These are phyloP conservation scores for Pantelozetes paolii DNA, from an alignment of 2,888 invertebrate species.

Conservation along the genomic window DNA sequence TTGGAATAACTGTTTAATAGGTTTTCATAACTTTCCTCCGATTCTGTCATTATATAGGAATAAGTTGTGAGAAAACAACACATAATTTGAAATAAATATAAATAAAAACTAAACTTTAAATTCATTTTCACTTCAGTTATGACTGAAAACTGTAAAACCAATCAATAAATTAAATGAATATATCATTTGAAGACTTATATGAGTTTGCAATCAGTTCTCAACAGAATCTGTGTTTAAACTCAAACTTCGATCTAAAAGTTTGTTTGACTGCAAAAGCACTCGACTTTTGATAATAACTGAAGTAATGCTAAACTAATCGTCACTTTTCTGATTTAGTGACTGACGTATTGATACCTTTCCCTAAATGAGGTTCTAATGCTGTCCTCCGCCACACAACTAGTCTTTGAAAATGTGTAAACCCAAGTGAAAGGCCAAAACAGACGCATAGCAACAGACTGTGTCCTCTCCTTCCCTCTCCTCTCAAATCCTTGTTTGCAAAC, in stretches of 20 bases:
- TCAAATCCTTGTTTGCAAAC: not conserved
- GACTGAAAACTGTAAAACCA: not conserved
- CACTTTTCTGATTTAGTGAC: not conserved
- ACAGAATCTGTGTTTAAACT: constrained; percentile 1
- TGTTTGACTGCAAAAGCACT: constrained; percentile 7
- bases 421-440: not conserved
- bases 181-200: no score
- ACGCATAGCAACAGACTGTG: constrained; percentile 16
- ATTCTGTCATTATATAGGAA: not conserved
- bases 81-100: not conserved
- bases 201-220: not conserved
- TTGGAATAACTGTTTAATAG: constrained; percentile 13
- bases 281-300: not conserved
- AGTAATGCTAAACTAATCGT: not conserved
- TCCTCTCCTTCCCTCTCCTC: not conserved
- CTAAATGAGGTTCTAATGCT: not conserved
- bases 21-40: not conserved
- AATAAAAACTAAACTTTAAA: not conserved
- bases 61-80: not conserved
- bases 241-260: not conserved
- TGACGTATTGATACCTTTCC: constrained; percentile 13
- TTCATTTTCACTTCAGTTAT: constrained; percentile 14
- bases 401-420: not conserved
- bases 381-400: constrained; percentile 10
- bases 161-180: no score